phyloP scores from a whole-genome alignment of 2,113 vertebrate species.

The Amblyornis subalaris region DNA sequence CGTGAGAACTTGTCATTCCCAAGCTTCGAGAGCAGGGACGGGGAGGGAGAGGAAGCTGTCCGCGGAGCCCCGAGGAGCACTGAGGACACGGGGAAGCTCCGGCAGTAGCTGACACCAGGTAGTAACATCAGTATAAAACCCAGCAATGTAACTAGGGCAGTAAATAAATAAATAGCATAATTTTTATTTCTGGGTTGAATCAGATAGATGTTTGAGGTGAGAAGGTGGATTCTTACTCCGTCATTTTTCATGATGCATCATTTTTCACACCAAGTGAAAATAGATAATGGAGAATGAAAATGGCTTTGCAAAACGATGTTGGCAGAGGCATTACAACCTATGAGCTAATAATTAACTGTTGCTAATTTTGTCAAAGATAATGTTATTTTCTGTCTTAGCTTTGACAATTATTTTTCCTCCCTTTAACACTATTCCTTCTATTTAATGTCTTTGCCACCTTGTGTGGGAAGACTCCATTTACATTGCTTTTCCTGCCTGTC shows the following conservation, averaged over 20 bases:
- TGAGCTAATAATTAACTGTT: not conserved
- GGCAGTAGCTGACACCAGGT: not conserved
- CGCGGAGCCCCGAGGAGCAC: fast-evolving
- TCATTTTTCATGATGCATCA: not conserved
- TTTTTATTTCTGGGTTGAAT: not conserved
- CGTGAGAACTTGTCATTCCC: not conserved
- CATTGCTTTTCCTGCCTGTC: not conserved
- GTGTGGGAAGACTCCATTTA: not conserved
- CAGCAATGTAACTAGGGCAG: not conserved
- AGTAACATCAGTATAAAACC: not conserved
- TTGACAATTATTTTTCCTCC: not conserved
- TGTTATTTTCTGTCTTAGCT: not conserved
- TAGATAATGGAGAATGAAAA: not conserved
- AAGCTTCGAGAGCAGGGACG: not conserved
- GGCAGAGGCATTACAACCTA: not conserved
- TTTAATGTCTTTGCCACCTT: not conserved
- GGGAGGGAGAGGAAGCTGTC: not conserved
- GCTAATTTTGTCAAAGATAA: not conserved
- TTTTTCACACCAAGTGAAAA: not conserved
- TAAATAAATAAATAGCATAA: not conserved
- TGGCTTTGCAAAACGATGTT: not conserved
- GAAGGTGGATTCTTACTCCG: not conserved
- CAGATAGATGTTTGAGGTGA: not conserved
- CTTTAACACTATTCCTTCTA: not conserved
- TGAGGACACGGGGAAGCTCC: not conserved